These are phyloP conservation scores for Erythrocercus mccallii DNA, from an alignment of 2,113 vertebrate species.

Conservation along the genomic window DNA sequence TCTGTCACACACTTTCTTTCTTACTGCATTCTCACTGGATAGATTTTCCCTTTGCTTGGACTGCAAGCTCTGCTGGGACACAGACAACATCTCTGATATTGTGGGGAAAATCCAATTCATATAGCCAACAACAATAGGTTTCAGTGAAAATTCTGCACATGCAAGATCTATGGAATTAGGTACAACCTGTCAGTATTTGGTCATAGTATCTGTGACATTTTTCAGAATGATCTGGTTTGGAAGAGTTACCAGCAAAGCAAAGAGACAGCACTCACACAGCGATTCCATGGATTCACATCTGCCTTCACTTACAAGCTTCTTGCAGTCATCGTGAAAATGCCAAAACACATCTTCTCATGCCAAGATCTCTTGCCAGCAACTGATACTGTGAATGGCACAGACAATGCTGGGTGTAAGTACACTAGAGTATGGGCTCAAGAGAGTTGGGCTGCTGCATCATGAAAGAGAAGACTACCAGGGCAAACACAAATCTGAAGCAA, in stretches of 20 bases:
- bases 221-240: neutral
- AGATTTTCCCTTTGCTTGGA: neutral
- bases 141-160: neutral
- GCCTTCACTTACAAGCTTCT: neutral
- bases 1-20: neutral
- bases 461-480: neutral
- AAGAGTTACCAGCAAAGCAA: neutral
- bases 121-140: neutral
- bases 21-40: neutral
- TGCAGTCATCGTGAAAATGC: neutral
- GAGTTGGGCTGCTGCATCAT: rapidly evolving
- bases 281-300: neutral
- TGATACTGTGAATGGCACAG: neutral
- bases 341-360: neutral
- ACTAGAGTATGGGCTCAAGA: neutral
- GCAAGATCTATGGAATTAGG: neutral
- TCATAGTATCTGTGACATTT: neutral
- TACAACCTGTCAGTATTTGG: neutral
- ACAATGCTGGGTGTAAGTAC: neutral
- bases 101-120: neutral
- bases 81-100: neutral
- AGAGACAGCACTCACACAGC: neutral
- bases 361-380: neutral
- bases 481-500: neutral
- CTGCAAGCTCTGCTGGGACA: neutral